phyloP scores from a whole-genome alignment of 2,113 vertebrate species.

The Tragelaphus imberbis region DNA sequence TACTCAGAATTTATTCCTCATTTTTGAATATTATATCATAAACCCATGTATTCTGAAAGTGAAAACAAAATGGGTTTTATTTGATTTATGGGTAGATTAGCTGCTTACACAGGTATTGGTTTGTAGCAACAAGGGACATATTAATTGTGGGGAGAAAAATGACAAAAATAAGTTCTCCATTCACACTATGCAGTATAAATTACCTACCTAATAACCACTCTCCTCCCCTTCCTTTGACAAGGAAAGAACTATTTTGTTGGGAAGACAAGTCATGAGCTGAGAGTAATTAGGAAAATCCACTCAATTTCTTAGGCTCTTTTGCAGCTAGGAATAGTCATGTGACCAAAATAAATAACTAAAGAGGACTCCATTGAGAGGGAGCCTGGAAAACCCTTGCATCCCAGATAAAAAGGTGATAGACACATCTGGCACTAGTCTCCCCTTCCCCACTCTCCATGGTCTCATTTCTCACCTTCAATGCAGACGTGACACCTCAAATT shows the following conservation, averaged over 20 bases:
- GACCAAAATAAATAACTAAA: not conserved
- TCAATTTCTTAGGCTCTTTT: not conserved
- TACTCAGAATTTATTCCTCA: not conserved
- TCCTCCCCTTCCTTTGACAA: not conserved
- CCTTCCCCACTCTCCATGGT: not conserved
- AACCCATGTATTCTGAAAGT: not conserved
- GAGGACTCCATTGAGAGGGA: not conserved
- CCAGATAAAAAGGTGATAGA: not conserved
- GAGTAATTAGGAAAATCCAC: not conserved
- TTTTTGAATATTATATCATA: not conserved
- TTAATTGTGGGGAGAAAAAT: not conserved
- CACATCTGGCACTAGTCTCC: not conserved
- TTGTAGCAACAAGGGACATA: not conserved
- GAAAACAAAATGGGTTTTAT: not conserved
- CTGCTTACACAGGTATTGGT: not conserved
- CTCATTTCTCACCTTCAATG: not conserved
- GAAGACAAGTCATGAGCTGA: not conserved
- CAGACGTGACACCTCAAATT: not conserved
- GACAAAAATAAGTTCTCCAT: not conserved
- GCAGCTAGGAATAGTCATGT: not conserved
- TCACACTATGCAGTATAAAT: not conserved
- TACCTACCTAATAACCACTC: not conserved
- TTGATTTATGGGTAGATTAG: not conserved
- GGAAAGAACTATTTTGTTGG: not conserved
- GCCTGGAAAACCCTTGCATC: not conserved